Conservation (phyloP, 2,888 invertebrate species). For the Mimumesa dahlbomi region DNA sequence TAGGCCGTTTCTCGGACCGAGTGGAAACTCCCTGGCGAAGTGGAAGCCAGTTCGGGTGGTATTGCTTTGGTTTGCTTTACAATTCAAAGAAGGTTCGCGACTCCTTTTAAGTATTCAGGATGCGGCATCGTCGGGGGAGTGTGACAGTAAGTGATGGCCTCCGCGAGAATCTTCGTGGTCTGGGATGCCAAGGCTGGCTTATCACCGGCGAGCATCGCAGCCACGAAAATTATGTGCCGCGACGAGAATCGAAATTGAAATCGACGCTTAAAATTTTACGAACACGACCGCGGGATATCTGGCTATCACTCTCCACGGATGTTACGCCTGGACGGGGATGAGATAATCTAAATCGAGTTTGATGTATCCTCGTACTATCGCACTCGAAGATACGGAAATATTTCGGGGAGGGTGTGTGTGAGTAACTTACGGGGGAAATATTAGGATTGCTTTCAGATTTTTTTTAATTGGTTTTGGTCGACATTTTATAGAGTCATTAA, state of each 20-base stretch:
- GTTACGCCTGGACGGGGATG: too few relatives aligned
- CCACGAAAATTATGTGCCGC: conserved; percentile 39
- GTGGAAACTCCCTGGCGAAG: background rate
- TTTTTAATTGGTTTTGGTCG: too few relatives aligned
- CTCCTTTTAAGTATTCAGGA: conserved; percentile 70
- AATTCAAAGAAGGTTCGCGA: conserved; percentile 71
- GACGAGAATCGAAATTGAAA: conserved; percentile 38
- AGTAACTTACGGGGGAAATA: too few relatives aligned
- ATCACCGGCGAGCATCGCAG: conserved; percentile 11
- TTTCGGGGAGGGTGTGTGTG: too few relatives aligned
- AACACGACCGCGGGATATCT: too few relatives aligned
- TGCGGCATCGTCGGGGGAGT: conserved; percentile 56
- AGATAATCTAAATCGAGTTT: too few relatives aligned
- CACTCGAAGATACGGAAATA: too few relatives aligned
- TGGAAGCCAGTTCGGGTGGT: conserved; percentile 41
- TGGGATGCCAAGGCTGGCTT: conserved; percentile 5
- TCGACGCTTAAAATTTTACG: too few relatives aligned
- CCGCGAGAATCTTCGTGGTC: conserved; percentile 31
- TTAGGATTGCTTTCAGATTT: too few relatives aligned
- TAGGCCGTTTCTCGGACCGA: background rate
- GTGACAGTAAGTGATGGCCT: conserved; percentile 57
- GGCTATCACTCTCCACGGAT: too few relatives aligned
- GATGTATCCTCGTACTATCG: too few relatives aligned
- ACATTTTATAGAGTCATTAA: too few relatives aligned
- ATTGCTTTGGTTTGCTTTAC: conserved; percentile 72